Conservation (phyloP, 2,888 invertebrate species). For the Drosophila hamatofila region DNA sequence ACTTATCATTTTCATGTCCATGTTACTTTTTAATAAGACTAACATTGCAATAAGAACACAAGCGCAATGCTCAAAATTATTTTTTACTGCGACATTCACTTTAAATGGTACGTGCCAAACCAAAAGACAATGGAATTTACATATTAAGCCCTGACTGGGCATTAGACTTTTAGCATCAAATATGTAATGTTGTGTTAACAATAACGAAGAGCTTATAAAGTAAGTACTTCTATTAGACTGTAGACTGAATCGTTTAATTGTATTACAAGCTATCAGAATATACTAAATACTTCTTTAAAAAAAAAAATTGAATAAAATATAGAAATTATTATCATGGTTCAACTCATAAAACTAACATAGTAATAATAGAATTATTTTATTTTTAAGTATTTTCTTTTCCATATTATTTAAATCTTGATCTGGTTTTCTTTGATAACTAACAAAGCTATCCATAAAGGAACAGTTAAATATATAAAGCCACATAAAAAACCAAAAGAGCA, state of each 20-base stretch:
- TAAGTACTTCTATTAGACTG: neutral
- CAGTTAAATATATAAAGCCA: too few species aligned
- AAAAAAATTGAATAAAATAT: neutral
- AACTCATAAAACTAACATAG: too few species aligned
- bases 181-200: neutral
- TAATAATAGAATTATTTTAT: too few species aligned
- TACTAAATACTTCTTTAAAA: neutral
- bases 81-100: constrained; percentile 24
- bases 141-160: neutral
- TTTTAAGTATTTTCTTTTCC: neutral
- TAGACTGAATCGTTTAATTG: neutral
- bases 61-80: constrained; percentile 20
- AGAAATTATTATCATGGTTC: too few species aligned
- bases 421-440: too few species aligned
- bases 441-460: too few species aligned
- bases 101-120: constrained; percentile 63
- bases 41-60: neutral
- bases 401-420: neutral
- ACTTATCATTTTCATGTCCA: constrained; percentile 12
- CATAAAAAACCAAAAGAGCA: neutral
- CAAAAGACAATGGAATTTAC: constrained; percentile 35
- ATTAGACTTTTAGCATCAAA: neutral
- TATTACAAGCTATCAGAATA: neutral
- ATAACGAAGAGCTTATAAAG: neutral
- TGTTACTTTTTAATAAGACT: constrained; percentile 1